Evolutionary conservation across 2,888 invertebrate species (phyloP).

Genomic region (Phortica magna): DNA sequence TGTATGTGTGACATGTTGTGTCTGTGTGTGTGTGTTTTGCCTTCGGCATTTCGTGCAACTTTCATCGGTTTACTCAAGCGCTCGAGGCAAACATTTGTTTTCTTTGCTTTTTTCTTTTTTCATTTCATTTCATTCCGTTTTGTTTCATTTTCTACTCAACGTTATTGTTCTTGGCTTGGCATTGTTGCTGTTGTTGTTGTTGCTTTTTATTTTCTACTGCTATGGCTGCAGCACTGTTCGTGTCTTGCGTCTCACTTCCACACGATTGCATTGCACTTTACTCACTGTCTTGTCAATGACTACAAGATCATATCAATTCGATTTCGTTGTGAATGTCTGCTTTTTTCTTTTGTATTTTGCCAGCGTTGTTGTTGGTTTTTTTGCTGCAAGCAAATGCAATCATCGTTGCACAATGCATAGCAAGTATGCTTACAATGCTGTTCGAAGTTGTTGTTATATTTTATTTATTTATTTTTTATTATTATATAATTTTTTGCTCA

Average conservation of each 20-base stretch:
- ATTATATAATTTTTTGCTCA: neutral
- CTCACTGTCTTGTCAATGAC: neutral
- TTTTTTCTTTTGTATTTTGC: neutral
- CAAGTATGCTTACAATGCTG: neutral
- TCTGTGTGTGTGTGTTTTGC: neutral
- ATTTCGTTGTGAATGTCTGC: neutral
- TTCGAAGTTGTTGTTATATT: neutral
- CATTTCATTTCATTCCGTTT: too few species aligned
- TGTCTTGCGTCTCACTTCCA: neutral
- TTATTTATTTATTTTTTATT: neutral
- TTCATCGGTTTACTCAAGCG: neutral
- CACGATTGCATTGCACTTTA: neutral
- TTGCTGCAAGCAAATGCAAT: neutral
- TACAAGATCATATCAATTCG: neutral
- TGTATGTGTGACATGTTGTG: too few species aligned
- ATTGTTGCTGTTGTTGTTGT: neutral
- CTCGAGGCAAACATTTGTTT: too few species aligned
- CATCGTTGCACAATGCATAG: neutral
- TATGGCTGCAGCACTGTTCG: neutral
- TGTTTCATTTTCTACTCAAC: too few species aligned
- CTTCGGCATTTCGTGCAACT: slow-evolving; percentile 4
- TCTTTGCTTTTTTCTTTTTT: too few species aligned
- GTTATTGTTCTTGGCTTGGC: neutral
- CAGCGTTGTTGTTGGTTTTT: neutral
- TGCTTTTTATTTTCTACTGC: too few species aligned